phyloP scores from a whole-genome alignment of 2,113 vertebrate genomes.

The Clarias magur region DNA sequence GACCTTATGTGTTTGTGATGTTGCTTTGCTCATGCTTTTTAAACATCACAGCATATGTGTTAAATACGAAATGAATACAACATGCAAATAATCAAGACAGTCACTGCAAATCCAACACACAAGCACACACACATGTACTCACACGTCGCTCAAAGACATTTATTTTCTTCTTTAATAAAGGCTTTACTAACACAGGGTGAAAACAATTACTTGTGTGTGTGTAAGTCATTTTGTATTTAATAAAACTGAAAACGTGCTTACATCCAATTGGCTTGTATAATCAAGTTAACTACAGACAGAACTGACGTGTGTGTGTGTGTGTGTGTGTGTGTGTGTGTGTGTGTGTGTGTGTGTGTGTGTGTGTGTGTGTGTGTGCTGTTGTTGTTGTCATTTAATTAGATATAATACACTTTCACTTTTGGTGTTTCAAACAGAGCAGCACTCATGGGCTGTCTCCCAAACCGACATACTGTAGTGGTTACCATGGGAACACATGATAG shows the following conservation, averaged over 20 bases:
- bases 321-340: not conserved
- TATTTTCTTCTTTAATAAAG: constrained; percentile 30
- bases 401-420: constrained; percentile 59
- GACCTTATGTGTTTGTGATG: not conserved
- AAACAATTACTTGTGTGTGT: constrained; percentile 17
- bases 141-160: not conserved
- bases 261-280: constrained; percentile 24
- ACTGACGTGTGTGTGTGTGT: not conserved
- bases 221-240: constrained; percentile 4
- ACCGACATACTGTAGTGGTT: not conserved
- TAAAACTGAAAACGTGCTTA: not conserved
- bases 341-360: constrained; percentile 9
- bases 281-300: constrained; percentile 29
- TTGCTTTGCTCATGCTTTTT: not conserved
- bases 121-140: not conserved
- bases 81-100: constrained; percentile 13
- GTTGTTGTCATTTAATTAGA: constrained; percentile 66
- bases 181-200: constrained; percentile 16
- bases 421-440: constrained; percentile 1
- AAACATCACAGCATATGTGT: constrained; percentile 10
- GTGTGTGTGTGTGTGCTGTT: not conserved
- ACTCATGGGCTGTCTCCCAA: not conserved
- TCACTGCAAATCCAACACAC: not conserved
- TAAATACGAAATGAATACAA: constrained; percentile 18
- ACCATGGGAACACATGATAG: not conserved